A percentile compares a stretch with the other conserved stretches of the same genome.
phyloP scores from a whole-genome alignment of 2,113 vertebrate genomes.

The Carassius carassius region DNA sequence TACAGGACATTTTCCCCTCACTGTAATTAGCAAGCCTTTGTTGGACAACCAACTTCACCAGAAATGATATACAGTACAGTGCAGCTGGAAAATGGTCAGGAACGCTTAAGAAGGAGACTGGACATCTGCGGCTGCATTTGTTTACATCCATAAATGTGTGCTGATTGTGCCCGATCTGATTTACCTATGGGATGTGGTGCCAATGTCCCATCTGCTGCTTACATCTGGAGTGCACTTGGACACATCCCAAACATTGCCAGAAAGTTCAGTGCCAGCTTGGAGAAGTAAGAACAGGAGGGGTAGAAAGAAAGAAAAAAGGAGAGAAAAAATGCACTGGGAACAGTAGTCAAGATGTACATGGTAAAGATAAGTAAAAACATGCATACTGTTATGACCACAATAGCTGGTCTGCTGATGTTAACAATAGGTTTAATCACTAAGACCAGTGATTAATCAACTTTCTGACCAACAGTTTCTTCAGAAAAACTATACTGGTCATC shows the following conservation, averaged over 20 bases:
- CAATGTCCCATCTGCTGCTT: conserved; percentile 51
- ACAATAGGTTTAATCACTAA: too few relatives aligned
- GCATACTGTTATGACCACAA: too few relatives aligned
- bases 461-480: too few relatives aligned
- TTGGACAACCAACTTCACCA: background rate
- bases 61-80: background rate
- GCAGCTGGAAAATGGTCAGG: background rate
- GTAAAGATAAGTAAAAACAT: too few relatives aligned
- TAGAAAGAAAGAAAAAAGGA: too few relatives aligned
- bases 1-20: background rate
- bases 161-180: conserved; percentile 15
- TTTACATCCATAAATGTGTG: conserved; percentile 36
- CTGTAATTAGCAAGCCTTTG: background rate
- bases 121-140: conserved; percentile 49
- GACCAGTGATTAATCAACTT: too few relatives aligned
- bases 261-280: conserved; percentile 61
- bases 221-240: conserved; percentile 67
- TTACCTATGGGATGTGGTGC: conserved; percentile 15
- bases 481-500: too few relatives aligned
- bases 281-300: conserved; percentile 57
- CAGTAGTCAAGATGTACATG: too few relatives aligned
- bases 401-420: too few relatives aligned
- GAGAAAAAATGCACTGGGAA: too few relatives aligned
- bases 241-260: conserved; percentile 63
- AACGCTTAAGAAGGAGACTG: background rate